Evolutionary conservation across 2,888 invertebrate genomes (phyloP).

Genomic region (Habrosyne pyritoides): DNA sequence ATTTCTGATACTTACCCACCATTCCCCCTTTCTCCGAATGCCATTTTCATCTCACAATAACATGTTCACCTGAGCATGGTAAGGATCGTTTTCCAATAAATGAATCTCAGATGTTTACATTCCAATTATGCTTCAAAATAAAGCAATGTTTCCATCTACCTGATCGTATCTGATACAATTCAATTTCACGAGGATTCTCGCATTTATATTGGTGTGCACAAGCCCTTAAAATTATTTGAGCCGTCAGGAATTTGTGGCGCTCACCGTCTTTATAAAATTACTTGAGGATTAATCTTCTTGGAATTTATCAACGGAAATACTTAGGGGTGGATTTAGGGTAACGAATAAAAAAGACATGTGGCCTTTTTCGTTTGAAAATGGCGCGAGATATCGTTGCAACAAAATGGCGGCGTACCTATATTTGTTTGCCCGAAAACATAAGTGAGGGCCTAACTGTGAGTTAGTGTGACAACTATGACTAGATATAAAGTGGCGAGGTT

Average conservation of each 20-base stretch:
- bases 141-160: neutral
- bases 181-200: neutral
- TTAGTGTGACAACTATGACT: too few species aligned
- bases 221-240: neutral
- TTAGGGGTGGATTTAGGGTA: neutral
- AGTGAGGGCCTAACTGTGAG: too few species aligned
- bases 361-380: too few species aligned
- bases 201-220: neutral
- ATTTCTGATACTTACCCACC: neutral
- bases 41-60: neutral
- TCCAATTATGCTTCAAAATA: neutral
- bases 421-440: too few species aligned
- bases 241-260: neutral
- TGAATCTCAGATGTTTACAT: slow-evolving; percentile 1
- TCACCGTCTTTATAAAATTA: neutral
- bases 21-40: neutral
- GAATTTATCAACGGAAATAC: neutral
- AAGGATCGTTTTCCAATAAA: slow-evolving; percentile 4
- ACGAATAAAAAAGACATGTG: neutral
- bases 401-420: too few species aligned
- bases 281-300: neutral
- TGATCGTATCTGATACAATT: neutral
- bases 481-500: neutral
- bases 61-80: neutral
- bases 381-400: too few species aligned